phyloP scores from a whole-genome alignment of 2,797 vertebrate species.

The Adrianichthys oophorus region DNA sequence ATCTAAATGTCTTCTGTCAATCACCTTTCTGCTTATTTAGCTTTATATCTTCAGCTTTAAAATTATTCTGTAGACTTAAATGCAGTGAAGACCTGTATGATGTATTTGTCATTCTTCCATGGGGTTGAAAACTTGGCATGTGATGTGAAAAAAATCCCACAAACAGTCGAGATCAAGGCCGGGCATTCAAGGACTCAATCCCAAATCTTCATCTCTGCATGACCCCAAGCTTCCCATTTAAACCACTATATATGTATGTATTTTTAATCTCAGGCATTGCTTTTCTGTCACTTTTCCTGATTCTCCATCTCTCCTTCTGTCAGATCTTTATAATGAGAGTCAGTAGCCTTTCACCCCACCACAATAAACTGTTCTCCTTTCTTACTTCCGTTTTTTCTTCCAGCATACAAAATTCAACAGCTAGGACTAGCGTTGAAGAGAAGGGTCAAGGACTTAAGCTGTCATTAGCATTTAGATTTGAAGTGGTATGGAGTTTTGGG shows the following conservation, averaged over 20 bases:
- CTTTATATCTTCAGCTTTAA: slow-evolving; percentile 28
- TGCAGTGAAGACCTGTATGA: slow-evolving; percentile 14
- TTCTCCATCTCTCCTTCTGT: slow-evolving; percentile 30
- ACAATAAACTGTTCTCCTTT: slow-evolving; percentile 53
- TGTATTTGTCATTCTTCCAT: slow-evolving; percentile 16
- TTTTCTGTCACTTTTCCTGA: slow-evolving; percentile 31
- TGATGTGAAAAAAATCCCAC: slow-evolving; percentile 32
- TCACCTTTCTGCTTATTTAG: slow-evolving; percentile 18
- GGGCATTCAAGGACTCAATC: slow-evolving; percentile 16
- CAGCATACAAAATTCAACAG: slow-evolving; percentile 67
- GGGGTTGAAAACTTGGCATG: slow-evolving; percentile 19
- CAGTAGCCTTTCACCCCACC: slow-evolving; percentile 58
- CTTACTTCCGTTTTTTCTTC: slow-evolving; percentile 40
- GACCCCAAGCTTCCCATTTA: slow-evolving; percentile 36
- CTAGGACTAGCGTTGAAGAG: slow-evolving; percentile 29
- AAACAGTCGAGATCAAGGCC: neutral
- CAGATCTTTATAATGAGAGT: slow-evolving; percentile 61
- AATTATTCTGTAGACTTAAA: slow-evolving; percentile 34
- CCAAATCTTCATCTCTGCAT: slow-evolving; percentile 5
- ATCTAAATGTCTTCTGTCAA: slow-evolving; percentile 46
- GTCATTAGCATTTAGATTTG: slow-evolving; percentile 76
- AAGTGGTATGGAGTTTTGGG: slow-evolving; percentile 52
- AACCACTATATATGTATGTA: slow-evolving; percentile 51
- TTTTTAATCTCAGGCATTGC: slow-evolving; percentile 58
- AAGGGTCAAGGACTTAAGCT: slow-evolving; percentile 66